A percentile compares a stretch with the other conserved stretches of the same genome.
These are phyloP conservation scores for Drosophila fulvimacula DNA, from an alignment of 2,888 invertebrate genomes.

Conservation along the genomic window DNA sequence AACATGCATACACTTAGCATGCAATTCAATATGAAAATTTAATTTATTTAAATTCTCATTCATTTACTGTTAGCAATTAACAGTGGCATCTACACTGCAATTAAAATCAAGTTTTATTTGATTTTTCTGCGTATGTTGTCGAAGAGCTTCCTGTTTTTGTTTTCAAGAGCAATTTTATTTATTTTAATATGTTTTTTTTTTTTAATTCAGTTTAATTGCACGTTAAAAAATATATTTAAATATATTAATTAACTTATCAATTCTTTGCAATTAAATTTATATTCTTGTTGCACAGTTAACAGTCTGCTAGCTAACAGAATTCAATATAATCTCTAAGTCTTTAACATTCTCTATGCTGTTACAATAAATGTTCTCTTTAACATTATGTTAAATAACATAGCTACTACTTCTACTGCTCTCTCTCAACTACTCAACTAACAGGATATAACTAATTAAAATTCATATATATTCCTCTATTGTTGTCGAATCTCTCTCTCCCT, in stretches of 20 bases:
- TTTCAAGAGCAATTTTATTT: neutral
- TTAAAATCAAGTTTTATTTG: neutral
- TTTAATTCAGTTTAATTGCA: neutral
- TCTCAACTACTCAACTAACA: too few relatives aligned
- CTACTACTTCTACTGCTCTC: neutral
- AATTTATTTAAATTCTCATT: slow-evolving; percentile 3
- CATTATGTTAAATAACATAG: neutral
- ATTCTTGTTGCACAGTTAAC: neutral
- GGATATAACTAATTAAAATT: neutral
- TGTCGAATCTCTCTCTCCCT: neutral
- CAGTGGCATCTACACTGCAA: slow-evolving; percentile 2
- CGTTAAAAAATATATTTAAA: neutral
- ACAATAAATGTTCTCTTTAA: neutral
- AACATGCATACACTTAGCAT: slow-evolving; percentile 20
- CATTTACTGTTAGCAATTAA: slow-evolving; percentile 14
- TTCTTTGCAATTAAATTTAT: too few relatives aligned
- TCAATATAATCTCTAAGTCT: neutral
- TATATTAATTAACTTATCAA: neutral
- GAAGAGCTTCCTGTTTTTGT: slow-evolving; percentile 4
- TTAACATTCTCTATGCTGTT: neutral
- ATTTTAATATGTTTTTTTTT: neutral
- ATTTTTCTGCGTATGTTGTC: neutral
- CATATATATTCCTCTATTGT: neutral
- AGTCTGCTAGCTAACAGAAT: slow-evolving; percentile 2
- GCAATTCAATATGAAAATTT: neutral